Evolutionary conservation across 2,888 invertebrate species (phyloP).

Genomic region (Dorcus hopei): DNA sequence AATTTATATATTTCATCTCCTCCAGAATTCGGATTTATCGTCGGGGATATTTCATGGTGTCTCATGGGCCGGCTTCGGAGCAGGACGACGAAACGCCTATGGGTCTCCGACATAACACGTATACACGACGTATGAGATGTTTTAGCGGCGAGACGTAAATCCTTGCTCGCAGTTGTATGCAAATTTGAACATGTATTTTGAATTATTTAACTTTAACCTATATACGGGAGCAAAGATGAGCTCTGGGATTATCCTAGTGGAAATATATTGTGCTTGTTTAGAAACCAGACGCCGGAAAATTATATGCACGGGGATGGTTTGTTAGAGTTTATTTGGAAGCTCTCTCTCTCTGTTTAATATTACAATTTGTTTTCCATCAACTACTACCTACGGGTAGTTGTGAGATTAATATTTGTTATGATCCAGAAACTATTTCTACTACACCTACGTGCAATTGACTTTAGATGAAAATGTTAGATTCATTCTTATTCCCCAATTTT

Average conservation of each 20-base stretch:
- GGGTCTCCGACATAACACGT: background rate
- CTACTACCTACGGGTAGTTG: too few relatives aligned
- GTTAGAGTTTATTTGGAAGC: background rate
- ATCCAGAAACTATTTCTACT: too few relatives aligned
- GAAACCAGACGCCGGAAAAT: conserved; percentile 36
- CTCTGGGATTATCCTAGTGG: conserved; percentile 37
- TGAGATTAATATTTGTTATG: too few relatives aligned
- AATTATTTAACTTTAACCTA: conserved; percentile 43
- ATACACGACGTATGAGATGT: background rate
- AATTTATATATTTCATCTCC: conserved; percentile 17
- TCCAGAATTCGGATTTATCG: conserved; percentile 13
- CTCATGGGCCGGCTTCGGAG: background rate
- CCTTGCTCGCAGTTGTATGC: conserved; percentile 35
- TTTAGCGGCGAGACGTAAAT: conserved; percentile 12
- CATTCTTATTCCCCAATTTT: too few relatives aligned
- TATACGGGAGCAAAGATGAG: conserved; percentile 32
- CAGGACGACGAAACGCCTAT: background rate
- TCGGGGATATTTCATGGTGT: conserved; percentile 2
- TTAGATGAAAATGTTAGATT: too few relatives aligned
- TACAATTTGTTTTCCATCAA: background rate
- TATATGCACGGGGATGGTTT: conserved; percentile 29
- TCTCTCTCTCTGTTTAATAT: background rate
- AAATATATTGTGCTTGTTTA: conserved; percentile 37
- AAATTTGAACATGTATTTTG: conserved; percentile 42
- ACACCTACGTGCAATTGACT: too few relatives aligned